phyloP scores from a whole-genome alignment of 2,113 vertebrate species.

The Mastomys coucha region DNA sequence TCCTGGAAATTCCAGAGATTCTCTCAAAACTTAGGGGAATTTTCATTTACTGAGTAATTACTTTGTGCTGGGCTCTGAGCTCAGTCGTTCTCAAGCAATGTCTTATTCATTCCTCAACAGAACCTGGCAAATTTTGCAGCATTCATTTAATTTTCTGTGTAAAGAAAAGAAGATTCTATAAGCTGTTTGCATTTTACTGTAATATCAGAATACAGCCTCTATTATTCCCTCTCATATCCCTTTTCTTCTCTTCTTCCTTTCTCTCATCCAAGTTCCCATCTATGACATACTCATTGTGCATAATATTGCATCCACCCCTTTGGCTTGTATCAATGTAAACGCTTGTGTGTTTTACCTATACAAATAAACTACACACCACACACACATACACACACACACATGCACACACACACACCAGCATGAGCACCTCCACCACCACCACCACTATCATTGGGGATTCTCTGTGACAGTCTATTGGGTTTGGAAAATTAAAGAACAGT shows the following conservation, averaged over 20 bases:
- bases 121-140: background rate
- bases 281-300: background rate
- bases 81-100: background rate
- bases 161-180: background rate
- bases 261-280: background rate
- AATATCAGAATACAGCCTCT: background rate
- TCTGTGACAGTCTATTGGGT: background rate
- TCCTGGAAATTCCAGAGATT: conserved; percentile 13
- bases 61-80: background rate
- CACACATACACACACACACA: background rate
- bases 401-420: background rate
- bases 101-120: background rate
- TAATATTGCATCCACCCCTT: background rate
- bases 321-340: background rate
- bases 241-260: background rate
- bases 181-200: background rate
- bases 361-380: background rate
- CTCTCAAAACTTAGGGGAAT: background rate
- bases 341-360: background rate
- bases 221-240: background rate
- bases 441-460: background rate
- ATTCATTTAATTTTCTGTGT: background rate
- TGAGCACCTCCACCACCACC: background rate
- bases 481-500: background rate
- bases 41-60: conserved; percentile 46